Evolutionary conservation across 1,140 invertebrate species (phyloP).

Genomic region (Drosophila varians): DNA sequence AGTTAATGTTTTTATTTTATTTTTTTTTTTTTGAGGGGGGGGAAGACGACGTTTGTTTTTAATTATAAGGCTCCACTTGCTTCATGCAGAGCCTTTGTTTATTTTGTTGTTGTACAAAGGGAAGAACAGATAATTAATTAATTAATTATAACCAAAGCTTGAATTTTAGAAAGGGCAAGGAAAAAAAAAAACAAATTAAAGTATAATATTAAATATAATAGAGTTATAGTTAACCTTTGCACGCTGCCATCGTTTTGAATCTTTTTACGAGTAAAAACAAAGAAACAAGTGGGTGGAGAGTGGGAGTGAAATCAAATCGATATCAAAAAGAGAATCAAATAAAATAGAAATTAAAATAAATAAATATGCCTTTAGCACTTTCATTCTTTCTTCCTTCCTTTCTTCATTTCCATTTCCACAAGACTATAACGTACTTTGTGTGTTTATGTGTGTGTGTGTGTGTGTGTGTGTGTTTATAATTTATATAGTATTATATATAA

Average conservation of each 20-base stretch:
- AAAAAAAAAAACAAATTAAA: conserved; percentile 29
- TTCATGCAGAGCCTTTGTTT: conserved; percentile 18
- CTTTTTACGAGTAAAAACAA: conserved; percentile 32
- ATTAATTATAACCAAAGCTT: conserved; percentile 48
- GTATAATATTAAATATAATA: conserved; percentile 31
- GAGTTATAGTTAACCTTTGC: conserved; percentile 32
- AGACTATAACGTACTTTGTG: conserved; percentile 39
- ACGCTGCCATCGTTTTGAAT: conserved; percentile 38
- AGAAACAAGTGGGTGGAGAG: conserved; percentile 26
- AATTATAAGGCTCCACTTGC: conserved; percentile 26
- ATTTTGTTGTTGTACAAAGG: conserved; percentile 59
- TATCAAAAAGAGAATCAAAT: conserved; percentile 26
- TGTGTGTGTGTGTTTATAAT: conserved; percentile 20
- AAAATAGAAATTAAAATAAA: conserved; percentile 66
- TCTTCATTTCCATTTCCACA: conserved; percentile 33
- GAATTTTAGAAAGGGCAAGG: conserved; percentile 25
- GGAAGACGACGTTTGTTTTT: conserved; percentile 48
- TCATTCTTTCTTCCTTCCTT: conserved; percentile 3
- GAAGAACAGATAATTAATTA: conserved; percentile 53
- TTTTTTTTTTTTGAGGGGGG: conserved; percentile 14
- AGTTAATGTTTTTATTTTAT: background rate
- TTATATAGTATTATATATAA: conserved; percentile 23
- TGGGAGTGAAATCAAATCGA: conserved; percentile 39
- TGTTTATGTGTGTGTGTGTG: background rate
- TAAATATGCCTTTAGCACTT: conserved; percentile 58